Conservation (phyloP, 2,113 vertebrate species). For the Helogale parvula region DNA sequence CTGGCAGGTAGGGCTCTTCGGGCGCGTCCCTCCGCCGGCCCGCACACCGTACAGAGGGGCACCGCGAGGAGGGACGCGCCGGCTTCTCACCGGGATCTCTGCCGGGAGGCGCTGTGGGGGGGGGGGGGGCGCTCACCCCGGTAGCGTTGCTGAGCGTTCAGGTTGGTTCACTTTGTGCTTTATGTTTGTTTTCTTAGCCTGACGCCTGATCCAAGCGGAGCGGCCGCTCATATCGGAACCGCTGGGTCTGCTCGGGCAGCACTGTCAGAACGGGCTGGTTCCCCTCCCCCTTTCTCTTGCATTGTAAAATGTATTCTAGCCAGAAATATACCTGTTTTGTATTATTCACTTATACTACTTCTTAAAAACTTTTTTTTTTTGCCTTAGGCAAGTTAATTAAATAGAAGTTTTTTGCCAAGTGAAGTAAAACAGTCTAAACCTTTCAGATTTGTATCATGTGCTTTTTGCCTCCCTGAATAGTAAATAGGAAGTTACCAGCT, state of each 20-base stretch:
- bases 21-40: accelerated
- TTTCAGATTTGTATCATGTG: not conserved
- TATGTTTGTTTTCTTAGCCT: no score
- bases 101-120: not conserved
- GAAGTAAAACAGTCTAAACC: not conserved
- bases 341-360: not conserved
- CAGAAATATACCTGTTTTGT: not conserved
- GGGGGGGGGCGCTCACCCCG: not conserved
- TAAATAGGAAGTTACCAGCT: not conserved
- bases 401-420: not conserved
- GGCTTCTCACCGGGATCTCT: not conserved
- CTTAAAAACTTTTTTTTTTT: not conserved
- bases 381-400: not conserved
- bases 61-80: not conserved
- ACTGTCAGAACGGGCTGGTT: not conserved
- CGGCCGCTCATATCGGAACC: accelerated
- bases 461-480: not conserved
- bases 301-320: not conserved
- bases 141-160: not conserved
- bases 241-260: not conserved
- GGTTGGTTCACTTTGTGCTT: not conserved
- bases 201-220: not conserved
- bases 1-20: slow-evolving; percentile 87
- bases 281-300: accelerated
- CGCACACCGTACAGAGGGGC: accelerated